Conservation (phyloP, 2,888 invertebrate genomes). For the Cataglyphis albicans region DNA sequence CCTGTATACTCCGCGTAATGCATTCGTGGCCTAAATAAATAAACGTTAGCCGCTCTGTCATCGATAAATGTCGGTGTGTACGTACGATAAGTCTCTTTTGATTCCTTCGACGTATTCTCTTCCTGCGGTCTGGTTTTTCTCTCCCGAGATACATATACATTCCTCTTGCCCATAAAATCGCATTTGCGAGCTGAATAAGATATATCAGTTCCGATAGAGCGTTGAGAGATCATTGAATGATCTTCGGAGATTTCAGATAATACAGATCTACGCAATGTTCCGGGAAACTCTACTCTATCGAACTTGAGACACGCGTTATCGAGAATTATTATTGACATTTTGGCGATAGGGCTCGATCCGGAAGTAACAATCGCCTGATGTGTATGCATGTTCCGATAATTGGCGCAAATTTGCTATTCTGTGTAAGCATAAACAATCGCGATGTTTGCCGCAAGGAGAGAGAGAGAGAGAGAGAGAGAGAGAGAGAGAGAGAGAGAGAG, state of each 20-base stretch:
- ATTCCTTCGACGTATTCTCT: slow-evolving; percentile 2
- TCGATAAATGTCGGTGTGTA: background rate
- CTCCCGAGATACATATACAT: background rate
- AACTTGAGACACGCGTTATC: slow-evolving; percentile 50
- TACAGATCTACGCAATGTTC: background rate
- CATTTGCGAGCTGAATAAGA: background rate
- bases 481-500: no score
- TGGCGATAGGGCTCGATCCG: slow-evolving; percentile 53
- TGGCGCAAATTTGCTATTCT: slow-evolving; percentile 69
- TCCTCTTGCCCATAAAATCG: slow-evolving; percentile 1
- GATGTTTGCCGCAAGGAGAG: slow-evolving; percentile 30
- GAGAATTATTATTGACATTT: slow-evolving; percentile 69
- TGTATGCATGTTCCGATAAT: slow-evolving; percentile 65
- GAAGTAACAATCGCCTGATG: slow-evolving; percentile 56
- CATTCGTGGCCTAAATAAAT: slow-evolving; percentile 21
- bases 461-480: no score
- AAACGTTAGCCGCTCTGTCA: background rate
- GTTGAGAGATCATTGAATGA: background rate
- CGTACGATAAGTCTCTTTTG: slow-evolving; percentile 17
- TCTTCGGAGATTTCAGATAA: background rate
- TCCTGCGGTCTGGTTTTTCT: background rate
- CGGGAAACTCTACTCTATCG: slow-evolving; percentile 1
- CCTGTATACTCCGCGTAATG: background rate
- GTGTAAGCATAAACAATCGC: slow-evolving; percentile 68
- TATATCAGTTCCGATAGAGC: background rate